Evolutionary conservation across 1,140 invertebrate genomes (phyloP), one percentile per base, ranked within the genome.

Genomic region (Epicauta chinensis): DNA sequence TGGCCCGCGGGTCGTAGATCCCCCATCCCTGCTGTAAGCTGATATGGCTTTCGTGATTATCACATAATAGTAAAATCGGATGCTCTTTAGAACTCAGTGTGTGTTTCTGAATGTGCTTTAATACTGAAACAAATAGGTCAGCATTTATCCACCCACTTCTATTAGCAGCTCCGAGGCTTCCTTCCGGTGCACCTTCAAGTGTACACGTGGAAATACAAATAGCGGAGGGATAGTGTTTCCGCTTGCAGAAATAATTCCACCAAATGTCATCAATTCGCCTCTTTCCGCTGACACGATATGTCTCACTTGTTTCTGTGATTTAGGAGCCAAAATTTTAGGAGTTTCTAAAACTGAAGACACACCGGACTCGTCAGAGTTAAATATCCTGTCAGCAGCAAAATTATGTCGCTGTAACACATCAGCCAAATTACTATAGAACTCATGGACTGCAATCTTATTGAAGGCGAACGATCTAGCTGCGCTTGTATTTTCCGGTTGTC

Each of bases 21-120:
- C n/a, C n/a, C n/a, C n/a, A n/a, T n/a, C n/a, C n/a, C n/a, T n/a
- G n/a, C n/a, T n/a, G n/a, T n/a, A 72, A 9, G 4, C n/a, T 36
- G 16, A 12, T 5, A 15, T 59, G 55, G 5, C 34, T 53, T 34
- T 54, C 48, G 29, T 58, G 58, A 41, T 51, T 54, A 17, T 60
- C 55, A 11, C 53, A 10, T 3, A 55, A 9, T 3, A 59, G 3
- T 10, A 59, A 15, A 42, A 56, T 49, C 40, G 16, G 16, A 31
- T 56, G 52, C 11, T 29, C 40, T 29, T 17, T 32, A 23, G 12
- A 53, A 43, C 47, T 39, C 4, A 12, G 38, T 10, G n/a, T n/a
- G n/a, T n/a, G 50, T 51, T 46, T 46, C 50, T 53, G 16, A 16
- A 59, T 47, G 34, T 59, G 54, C 15, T 59, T 17, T 15, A 56